Evolutionary conservation across 2,888 invertebrate genomes (phyloP).

Genomic region (Dynastes grantii): DNA sequence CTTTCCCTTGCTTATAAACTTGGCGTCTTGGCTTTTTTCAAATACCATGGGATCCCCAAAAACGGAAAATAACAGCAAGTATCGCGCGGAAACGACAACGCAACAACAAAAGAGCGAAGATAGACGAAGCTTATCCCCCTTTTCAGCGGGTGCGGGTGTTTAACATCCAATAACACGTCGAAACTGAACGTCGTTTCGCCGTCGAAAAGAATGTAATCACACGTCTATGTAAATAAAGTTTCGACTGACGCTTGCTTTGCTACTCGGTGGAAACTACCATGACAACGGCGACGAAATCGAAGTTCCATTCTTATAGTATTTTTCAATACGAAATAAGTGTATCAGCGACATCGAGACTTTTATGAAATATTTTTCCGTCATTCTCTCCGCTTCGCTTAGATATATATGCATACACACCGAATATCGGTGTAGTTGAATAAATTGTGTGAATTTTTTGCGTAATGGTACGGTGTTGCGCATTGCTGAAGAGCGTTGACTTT

Average conservation of each 20-base stretch:
- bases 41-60: background rate
- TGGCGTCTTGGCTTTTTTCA: background rate
- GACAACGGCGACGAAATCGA: background rate
- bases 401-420: too few relatives aligned
- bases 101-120: constrained; percentile 20
- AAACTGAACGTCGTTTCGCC: constrained; percentile 46
- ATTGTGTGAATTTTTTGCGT: too few relatives aligned
- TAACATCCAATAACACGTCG: constrained; percentile 55
- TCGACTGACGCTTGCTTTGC: background rate
- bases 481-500: too few relatives aligned
- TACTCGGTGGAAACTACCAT: background rate
- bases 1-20: background rate
- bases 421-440: too few relatives aligned
- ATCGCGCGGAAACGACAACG: background rate
- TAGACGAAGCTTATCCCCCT: constrained; percentile 40
- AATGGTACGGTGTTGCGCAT: too few relatives aligned
- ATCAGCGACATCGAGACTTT: background rate
- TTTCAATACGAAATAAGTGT: too few relatives aligned
- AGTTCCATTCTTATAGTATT: background rate
- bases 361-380: too few relatives aligned
- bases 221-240: constrained; percentile 54
- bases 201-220: constrained; percentile 55
- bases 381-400: too few relatives aligned
- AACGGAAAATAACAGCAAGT: background rate
- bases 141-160: constrained; percentile 31